These are phyloP conservation scores for Steinernema carpocapsae DNA, from an alignment of 2,888 invertebrate genomes.

Conservation along the genomic window DNA sequence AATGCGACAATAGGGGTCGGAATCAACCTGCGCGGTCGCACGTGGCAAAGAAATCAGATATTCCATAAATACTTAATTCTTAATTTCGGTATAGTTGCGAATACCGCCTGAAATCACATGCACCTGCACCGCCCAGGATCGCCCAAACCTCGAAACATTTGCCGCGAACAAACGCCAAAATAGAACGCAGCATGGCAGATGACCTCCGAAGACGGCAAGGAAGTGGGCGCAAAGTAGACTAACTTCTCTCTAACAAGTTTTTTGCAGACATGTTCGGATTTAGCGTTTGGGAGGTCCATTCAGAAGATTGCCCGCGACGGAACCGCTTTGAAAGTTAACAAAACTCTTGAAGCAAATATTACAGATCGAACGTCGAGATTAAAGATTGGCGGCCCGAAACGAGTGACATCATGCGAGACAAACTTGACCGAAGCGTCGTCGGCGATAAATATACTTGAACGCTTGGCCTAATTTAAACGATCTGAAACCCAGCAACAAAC, in stretches of 20 bases:
- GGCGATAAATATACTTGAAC: background rate
- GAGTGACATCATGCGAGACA: background rate
- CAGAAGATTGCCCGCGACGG: slow-evolving; percentile 11
- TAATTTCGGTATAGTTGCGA: slow-evolving; percentile 27
- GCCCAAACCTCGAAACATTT: background rate
- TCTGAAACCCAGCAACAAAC: too few species aligned
- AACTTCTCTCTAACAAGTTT: slow-evolving; percentile 19
- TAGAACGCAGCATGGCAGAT: background rate
- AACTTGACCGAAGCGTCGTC: background rate
- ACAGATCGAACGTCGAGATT: background rate
- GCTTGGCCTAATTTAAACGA: too few species aligned
- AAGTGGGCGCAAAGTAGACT: slow-evolving; percentile 8
- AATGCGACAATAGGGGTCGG: background rate
- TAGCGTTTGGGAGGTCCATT: background rate
- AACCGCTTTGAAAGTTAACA: background rate
- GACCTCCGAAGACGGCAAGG: background rate
- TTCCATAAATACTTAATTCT: slow-evolving; percentile 26
- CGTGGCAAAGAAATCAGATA: background rate
- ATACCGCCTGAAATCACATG: background rate
- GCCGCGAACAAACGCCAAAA: background rate
- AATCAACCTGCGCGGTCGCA: background rate
- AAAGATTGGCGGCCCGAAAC: background rate
- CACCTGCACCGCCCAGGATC: slow-evolving; percentile 3
- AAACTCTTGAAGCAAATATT: slow-evolving; percentile 3
- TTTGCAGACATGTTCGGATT: background rate